Evolutionary conservation across 2,888 invertebrate genomes (phyloP).

Genomic region (Empis livida): DNA sequence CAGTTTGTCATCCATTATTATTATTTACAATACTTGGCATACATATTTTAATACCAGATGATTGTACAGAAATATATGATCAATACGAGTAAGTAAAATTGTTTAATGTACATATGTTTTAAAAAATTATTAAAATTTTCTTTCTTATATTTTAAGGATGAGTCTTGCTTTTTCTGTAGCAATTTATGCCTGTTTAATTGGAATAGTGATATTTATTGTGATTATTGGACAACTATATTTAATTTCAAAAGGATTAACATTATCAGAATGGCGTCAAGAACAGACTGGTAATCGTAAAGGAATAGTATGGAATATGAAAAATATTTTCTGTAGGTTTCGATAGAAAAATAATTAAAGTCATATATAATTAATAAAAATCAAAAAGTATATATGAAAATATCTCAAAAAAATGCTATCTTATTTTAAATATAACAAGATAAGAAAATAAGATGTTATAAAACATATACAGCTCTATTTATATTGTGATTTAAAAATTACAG

Average conservation of each 20-base stretch:
- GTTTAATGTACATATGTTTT: conserved; percentile 69
- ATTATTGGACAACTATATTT: conserved; percentile 36
- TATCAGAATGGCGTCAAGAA: conserved; percentile 37
- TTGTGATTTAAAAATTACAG: no score
- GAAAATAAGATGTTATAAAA: no score
- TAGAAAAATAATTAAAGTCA: no score
- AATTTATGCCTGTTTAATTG: conserved; percentile 39
- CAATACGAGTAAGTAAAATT: conserved; percentile 52
- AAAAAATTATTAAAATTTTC: conserved; percentile 28
- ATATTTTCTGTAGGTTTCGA: no score
- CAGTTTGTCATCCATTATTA: conserved; percentile 59
- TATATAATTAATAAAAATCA: no score
- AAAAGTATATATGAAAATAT: no score
- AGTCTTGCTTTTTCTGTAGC: conserved; percentile 45
- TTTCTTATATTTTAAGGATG: conserved; percentile 36
- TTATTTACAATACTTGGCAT: conserved; percentile 25
- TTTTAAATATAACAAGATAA: no score
- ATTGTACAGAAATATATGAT: conserved; percentile 73
- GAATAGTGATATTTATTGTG: conserved; percentile 37
- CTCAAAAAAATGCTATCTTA: no score
- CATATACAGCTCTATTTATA: no score
- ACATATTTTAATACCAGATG: conserved; percentile 60
- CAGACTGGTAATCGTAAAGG: conserved; percentile 4
- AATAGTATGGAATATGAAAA: neutral
- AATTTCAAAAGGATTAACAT: conserved; percentile 39